These are phyloP conservation scores for Drosophila incognita DNA, from an alignment of 2,888 invertebrate species.

Conservation along the genomic window DNA sequence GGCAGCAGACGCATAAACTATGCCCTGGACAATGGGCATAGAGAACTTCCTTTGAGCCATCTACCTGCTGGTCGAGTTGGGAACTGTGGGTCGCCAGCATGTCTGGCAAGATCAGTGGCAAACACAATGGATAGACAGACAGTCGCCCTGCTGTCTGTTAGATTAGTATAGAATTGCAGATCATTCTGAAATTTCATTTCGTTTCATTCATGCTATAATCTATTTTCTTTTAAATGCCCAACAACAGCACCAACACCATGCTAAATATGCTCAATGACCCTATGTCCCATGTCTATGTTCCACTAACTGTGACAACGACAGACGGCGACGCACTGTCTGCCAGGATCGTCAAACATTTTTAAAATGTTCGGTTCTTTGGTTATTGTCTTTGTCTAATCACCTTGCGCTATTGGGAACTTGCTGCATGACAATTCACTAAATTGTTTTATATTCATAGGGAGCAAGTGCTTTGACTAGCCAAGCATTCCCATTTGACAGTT, in stretches of 20 bases:
- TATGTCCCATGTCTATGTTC: constrained; percentile 6
- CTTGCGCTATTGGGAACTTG: constrained; percentile 31
- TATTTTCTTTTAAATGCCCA: constrained; percentile 76
- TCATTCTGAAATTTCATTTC: constrained; percentile 79
- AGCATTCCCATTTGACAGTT: constrained; percentile 28
- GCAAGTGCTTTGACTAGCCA: constrained; percentile 26
- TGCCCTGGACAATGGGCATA: constrained; percentile 66
- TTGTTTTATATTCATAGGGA: constrained; percentile 33
- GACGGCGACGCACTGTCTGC: constrained; percentile 70
- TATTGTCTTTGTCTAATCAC: constrained; percentile 47
- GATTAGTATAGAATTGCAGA: constrained; percentile 80
- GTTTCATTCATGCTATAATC: constrained; percentile 76
- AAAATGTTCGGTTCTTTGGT: background rate
- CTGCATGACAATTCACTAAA: constrained; percentile 50
- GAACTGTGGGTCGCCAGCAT: constrained; percentile 68
- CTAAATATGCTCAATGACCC: constrained; percentile 51
- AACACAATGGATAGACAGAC: constrained; percentile 44
- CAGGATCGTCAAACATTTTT: constrained; percentile 53
- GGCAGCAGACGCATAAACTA: constrained; percentile 66
- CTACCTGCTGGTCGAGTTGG: constrained; percentile 56
- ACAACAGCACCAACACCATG: constrained; percentile 45
- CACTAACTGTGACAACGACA: constrained; percentile 25
- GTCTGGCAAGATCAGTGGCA: constrained; percentile 72
- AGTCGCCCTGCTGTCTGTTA: constrained; percentile 63
- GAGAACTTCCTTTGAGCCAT: constrained; percentile 65